phyloP scores from a whole-genome alignment of 1,140 invertebrate genomes.

The Triops longicaudatus region DNA sequence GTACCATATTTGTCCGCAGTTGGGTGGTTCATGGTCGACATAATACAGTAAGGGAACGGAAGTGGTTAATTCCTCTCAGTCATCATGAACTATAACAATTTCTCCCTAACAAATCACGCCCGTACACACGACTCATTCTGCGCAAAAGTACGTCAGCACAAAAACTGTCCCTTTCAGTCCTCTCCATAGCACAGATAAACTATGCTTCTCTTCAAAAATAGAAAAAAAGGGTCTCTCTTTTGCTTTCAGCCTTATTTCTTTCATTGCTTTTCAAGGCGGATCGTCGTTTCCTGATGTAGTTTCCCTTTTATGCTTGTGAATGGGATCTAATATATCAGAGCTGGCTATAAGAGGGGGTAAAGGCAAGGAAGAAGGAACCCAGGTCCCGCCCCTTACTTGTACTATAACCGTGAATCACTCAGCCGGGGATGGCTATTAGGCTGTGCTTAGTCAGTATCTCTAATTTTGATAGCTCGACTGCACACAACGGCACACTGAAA shows the following conservation, averaged over 20 bases:
- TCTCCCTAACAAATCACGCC: not conserved
- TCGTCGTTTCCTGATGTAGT: constrained; percentile 5
- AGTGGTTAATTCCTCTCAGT: not conserved
- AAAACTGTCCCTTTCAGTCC: not conserved
- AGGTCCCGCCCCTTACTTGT: not conserved
- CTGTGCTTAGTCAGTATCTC: not conserved
- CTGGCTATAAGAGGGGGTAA: not conserved
- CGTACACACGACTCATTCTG: not conserved
- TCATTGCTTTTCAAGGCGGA: constrained; percentile 14
- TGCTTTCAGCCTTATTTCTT: constrained; percentile 12
- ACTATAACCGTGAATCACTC: constrained; percentile 3
- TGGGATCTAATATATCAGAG: not conserved
- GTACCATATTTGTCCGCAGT: not conserved
- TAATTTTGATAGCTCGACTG: constrained; percentile 7
- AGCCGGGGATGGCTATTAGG: not conserved
- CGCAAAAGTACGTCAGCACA: not conserved
- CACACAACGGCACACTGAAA: not conserved
- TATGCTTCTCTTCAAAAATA: not conserved
- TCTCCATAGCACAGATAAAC: not conserved
- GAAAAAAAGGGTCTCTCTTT: not conserved
- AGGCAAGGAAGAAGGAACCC: not conserved
- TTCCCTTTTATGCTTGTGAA: constrained; percentile 4
- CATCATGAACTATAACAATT: not conserved
- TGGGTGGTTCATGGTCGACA: constrained; percentile 6
- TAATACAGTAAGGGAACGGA: not conserved